A percentile compares a stretch with the other conserved stretches of the same genome.
phyloP scores from a whole-genome alignment of 2,797 vertebrate genomes.

The Ctenochaetus hawaiiensis region DNA sequence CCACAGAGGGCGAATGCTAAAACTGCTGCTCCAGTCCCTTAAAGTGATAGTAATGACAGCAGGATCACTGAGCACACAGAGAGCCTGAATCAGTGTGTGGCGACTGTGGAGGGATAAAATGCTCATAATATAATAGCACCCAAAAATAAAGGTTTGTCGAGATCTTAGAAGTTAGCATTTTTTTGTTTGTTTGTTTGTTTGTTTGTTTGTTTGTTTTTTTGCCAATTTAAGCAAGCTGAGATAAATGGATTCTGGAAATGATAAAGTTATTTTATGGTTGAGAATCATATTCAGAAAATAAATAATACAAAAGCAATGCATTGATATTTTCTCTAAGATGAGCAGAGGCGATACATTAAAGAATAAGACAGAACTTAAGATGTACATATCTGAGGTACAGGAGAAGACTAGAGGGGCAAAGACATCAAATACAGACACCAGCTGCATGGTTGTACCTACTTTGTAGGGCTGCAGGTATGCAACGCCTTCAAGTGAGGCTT shows the following conservation, averaged over 20 bases:
- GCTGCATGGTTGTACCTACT: constrained; percentile 95
- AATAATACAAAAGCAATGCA: background rate
- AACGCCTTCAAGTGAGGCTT: constrained; percentile 99
- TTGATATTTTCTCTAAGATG: constrained; percentile 5
- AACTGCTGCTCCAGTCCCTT: constrained; percentile 29
- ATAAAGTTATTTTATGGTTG: constrained; percentile 60
- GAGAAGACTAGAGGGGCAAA: constrained; percentile 70
- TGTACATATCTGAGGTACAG: constrained; percentile 27
- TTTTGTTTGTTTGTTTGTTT: background rate
- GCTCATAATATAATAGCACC: constrained; percentile 11
- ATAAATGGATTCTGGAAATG: constrained; percentile 58
- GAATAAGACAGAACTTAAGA: constrained; percentile 52
- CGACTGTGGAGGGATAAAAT: background rate
- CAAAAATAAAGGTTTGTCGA: background rate
- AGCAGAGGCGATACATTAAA: constrained; percentile 20
- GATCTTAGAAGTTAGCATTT: background rate
- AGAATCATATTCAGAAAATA: constrained; percentile 45
- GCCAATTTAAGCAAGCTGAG: background rate
- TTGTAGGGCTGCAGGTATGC: constrained; percentile 98
- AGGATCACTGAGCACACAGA: constrained; percentile 24
- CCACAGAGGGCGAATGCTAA: background rate
- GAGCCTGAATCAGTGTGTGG: constrained; percentile 9
- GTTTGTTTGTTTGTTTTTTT: background rate
- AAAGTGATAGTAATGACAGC: constrained; percentile 1
- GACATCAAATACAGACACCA: constrained; percentile 84